A percentile compares a stretch with the other conserved stretches of the same genome.
Conservation (phyloP, 2,888 invertebrate species). For the Thereva nobilitata region DNA sequence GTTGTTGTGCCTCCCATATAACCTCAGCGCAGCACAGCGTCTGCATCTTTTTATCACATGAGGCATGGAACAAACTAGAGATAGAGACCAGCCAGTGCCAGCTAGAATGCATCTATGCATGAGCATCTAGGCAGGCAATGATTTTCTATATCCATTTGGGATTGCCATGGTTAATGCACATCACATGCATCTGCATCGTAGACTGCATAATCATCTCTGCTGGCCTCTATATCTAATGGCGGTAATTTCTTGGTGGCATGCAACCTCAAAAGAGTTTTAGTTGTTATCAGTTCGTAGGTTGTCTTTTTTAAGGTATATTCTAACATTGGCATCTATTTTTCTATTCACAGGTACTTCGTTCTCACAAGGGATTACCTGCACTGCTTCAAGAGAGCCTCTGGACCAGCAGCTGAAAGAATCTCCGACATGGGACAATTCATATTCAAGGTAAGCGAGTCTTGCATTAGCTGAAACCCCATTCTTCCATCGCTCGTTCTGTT, state of each 20-base stretch:
- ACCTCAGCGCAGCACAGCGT: no score
- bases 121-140: no score
- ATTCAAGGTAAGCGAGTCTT: constrained; percentile 61
- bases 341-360: constrained; percentile 62
- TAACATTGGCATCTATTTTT: constrained; percentile 28
- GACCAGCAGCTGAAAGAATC: constrained; percentile 60
- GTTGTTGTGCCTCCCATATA: no score
- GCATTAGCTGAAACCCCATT: no score
- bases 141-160: no score
- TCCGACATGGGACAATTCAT: constrained; percentile 71
- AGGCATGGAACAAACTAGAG: no score
- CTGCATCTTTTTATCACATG: no score
- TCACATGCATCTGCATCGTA: constrained; percentile 29
- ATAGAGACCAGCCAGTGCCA: no score
- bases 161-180: constrained; percentile 19
- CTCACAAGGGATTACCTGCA: constrained; percentile 68
- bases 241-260: constrained; percentile 21
- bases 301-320: background rate
- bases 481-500: no score
- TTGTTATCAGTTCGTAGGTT: no score
- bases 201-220: constrained; percentile 16
- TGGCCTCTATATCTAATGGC: background rate
- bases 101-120: no score
- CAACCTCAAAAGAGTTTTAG: background rate
- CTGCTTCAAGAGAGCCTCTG: constrained; percentile 67